A percentile compares a stretch with the other conserved stretches of the same genome.
These are phyloP conservation scores for Myioborus miniatus DNA, from an alignment of 2,797 vertebrate species.

Conservation along the genomic window DNA sequence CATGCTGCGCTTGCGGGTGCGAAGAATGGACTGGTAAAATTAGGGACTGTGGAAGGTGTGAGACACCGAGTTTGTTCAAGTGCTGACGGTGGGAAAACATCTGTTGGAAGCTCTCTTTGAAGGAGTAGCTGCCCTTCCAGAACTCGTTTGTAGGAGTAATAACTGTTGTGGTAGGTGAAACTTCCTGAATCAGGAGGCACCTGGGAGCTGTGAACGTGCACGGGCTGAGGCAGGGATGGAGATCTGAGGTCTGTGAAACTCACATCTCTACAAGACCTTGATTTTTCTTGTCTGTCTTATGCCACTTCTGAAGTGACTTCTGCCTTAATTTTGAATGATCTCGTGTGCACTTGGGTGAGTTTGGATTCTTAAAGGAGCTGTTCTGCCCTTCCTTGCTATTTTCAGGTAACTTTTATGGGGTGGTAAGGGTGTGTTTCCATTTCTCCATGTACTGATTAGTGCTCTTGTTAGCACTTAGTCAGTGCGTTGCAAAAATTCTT, in stretches of 20 bases:
- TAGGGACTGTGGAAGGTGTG: not conserved
- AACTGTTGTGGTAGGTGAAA: not conserved
- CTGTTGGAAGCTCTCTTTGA: slow-evolving; percentile 18
- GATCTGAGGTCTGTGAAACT: not conserved
- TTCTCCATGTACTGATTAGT: fast-evolving
- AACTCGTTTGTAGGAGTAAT: not conserved
- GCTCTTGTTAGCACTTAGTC: not conserved
- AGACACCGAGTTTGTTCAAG: not conserved
- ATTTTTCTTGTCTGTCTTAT: not conserved
- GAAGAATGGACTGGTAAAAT: not conserved
- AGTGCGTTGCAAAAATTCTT: not conserved
- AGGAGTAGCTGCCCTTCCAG: slow-evolving; percentile 39
- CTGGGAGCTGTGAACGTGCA: not conserved
- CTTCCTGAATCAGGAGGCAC: not conserved
- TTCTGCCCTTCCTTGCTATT: not conserved
- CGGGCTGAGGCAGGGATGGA: not conserved
- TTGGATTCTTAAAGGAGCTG: not conserved
- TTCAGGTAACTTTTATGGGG: not conserved
- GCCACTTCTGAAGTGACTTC: not conserved
- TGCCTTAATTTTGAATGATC: not conserved
- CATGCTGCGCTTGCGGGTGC: not conserved
- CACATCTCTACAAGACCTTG: not conserved
- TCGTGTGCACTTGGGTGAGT: not conserved
- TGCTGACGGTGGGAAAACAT: slow-evolving; percentile 15
- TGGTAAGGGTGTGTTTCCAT: not conserved